Percentiles rank a stretch among this genome's conserved stretches.
These are phyloP conservation scores for Zonotrichia leucophrys DNA, from an alignment of 2,113 vertebrate species.

Conservation along the genomic window DNA sequence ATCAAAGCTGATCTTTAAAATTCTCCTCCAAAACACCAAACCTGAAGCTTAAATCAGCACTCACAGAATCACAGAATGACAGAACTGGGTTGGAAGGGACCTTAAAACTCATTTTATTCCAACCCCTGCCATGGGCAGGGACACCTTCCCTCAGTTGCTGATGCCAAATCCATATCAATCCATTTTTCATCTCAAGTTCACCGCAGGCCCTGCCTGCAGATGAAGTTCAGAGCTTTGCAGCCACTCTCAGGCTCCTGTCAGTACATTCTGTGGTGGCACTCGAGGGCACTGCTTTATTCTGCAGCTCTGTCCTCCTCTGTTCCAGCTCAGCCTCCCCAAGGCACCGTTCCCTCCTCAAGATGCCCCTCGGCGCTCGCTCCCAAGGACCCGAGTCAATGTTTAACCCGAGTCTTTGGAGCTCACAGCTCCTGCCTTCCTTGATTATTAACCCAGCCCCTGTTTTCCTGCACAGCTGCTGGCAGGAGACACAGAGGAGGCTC, in stretches of 20 bases:
- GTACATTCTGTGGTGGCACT: background rate
- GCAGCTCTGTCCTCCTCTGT: rapidly evolving
- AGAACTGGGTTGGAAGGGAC: background rate
- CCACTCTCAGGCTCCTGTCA: background rate
- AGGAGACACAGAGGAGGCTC: constrained; percentile 4
- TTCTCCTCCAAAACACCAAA: background rate
- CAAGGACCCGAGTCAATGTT: constrained; percentile 76
- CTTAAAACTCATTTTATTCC: background rate
- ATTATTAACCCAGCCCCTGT: constrained; percentile 69
- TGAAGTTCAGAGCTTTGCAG: background rate
- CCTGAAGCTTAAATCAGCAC: background rate
- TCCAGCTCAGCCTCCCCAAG: background rate
- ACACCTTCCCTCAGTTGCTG: background rate
- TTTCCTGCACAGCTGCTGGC: constrained; percentile 31
- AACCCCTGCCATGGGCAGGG: background rate
- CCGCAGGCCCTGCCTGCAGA: background rate
- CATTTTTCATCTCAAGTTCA: background rate
- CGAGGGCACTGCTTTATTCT: background rate
- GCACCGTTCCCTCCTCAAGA: background rate
- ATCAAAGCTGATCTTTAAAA: background rate
- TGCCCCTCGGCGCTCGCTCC: constrained; percentile 43
- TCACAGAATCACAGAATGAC: background rate
- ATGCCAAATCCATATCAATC: background rate
- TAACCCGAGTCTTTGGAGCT: constrained; percentile 67
- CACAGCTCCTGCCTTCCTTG: constrained; percentile 34